Conservation (phyloP, 2,797 vertebrate genomes). For the Anas capensis region DNA sequence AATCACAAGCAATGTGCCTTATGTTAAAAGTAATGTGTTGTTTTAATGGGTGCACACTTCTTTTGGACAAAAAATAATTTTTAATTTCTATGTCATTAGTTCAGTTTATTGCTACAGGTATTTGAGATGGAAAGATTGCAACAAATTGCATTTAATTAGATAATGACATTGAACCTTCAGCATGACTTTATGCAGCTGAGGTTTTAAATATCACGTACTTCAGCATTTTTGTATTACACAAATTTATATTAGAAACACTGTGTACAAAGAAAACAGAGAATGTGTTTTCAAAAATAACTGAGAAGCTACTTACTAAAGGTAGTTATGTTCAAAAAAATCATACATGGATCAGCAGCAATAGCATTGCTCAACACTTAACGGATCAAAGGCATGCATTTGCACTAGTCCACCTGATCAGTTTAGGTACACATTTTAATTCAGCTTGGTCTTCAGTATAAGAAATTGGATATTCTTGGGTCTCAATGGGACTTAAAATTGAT, state of each 20-base stretch:
- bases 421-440: background rate
- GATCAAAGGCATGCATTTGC: fast-evolving
- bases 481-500: background rate
- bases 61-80: background rate
- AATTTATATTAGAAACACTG: background rate
- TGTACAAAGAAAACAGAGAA: background rate
- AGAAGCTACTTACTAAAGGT: background rate
- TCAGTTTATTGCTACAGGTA: background rate
- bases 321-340: background rate
- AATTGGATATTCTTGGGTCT: background rate
- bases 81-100: background rate
- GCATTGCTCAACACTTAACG: background rate
- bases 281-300: background rate
- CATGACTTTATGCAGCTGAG: background rate
- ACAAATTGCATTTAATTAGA: background rate
- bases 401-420: background rate
- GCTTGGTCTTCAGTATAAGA: background rate
- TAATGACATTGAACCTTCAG: background rate
- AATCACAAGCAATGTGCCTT: background rate
- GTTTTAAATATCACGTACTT: background rate
- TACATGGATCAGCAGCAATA: background rate
- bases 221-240: background rate
- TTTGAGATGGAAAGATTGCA: background rate
- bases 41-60: background rate
- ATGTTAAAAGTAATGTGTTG: background rate